Base-by-base conservation (phyloP, 2,113 vertebrate genomes). In the Phyllopteryx taeniolatus region DNA sequence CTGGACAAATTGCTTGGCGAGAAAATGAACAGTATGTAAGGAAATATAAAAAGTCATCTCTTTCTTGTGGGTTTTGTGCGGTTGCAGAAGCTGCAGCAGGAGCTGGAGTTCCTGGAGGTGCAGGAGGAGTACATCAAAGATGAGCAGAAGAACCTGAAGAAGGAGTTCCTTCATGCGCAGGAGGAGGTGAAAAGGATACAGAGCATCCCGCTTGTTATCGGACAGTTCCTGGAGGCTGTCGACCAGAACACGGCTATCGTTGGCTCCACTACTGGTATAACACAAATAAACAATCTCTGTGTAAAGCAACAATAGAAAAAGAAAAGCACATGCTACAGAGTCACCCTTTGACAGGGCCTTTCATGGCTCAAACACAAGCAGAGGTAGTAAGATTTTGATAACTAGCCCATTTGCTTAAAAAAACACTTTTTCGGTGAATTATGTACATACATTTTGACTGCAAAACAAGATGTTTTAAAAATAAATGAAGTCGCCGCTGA, bases 111-210 rank as follows among this genome's bases (percentile, higher is more conserved):
- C 79, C 85, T 97, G 67, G 96, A 96, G 81, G 96, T 98, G 22
- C 96, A 98, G 78, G 96, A 98, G 83, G 96, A 98, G 46, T 98
- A 98, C 71, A 98, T 98, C 79, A 98, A 98, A 80, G 96, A 97
- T 68, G 95, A 98, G 78, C 96, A 98, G 85, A 96, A 96, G 87
- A 96, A 98, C 80, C 90, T 98, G 44, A 96, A 98, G 91, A 98
- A 98, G 84, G 96, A 98, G 70, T 98, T 97, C 42, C 94, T 98
- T 31, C 96, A 98, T 0, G 96, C 96, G 1, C 96, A 98, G 90
- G 96, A 98, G 87, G 96, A 98, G 85, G 96, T 97, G 79, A 98
- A 96, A 82, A 92, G 96, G 59, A 97, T 98, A 87, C 96, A 98
- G 92, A 98, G 96, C 89, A 98, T 98, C 83, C 96, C 96, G 0